Percentiles rank a stretch among this genome's conserved stretches.
Conservation (phyloP, 2,113 vertebrate genomes). For the Mesembrinibis cayennensis region DNA sequence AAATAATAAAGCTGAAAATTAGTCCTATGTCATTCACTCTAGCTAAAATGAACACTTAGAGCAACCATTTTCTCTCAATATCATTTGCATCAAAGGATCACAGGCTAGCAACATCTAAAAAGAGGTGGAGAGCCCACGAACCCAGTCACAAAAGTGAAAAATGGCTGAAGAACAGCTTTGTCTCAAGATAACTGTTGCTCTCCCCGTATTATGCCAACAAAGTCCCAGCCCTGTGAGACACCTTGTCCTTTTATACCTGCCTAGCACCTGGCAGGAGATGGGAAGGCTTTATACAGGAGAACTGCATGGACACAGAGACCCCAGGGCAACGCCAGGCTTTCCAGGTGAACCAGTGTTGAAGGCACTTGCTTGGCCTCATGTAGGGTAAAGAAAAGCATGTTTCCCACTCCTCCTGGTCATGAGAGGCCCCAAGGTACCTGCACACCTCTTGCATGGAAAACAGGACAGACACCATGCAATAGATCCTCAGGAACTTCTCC, state of each 20-base stretch:
- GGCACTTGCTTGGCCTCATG: not conserved
- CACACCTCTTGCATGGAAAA: not conserved
- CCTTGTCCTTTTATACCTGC: not conserved
- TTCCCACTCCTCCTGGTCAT: not conserved
- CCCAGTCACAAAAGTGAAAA: not conserved
- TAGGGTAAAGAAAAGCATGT: not conserved
- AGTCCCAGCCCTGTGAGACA: not conserved
- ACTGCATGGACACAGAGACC: not conserved
- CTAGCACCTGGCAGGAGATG: not conserved
- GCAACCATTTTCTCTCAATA: not conserved
- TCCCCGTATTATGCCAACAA: not conserved
- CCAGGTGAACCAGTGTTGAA: not conserved
- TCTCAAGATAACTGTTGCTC: not conserved
- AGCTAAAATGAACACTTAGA: not conserved
- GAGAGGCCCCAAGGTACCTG: not conserved
- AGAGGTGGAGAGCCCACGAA: fast-evolving
- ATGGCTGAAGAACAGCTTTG: not conserved
- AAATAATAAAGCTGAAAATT: not conserved
- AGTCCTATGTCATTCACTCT: not conserved
- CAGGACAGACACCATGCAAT: fast-evolving
- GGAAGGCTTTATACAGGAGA: not conserved
- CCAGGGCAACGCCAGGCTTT: not conserved
- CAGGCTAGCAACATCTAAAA: not conserved
- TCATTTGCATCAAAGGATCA: not conserved
- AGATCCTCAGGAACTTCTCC: not conserved